Conservation (phyloP, 2,888 invertebrate genomes). For the Agrotis clavis region DNA sequence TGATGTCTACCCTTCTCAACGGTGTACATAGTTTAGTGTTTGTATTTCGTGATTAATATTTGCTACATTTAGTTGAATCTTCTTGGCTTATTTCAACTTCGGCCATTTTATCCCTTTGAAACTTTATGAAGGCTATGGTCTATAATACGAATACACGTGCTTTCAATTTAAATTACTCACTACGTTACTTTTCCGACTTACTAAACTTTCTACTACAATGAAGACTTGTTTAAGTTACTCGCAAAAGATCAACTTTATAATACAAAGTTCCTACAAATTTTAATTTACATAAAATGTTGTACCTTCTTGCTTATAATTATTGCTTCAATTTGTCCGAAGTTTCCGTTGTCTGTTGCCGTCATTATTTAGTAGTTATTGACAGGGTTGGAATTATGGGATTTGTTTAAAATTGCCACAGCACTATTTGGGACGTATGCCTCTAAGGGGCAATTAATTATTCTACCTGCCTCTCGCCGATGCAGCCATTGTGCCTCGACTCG, state of each 20-base stretch:
- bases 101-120: slow-evolving; percentile 31
- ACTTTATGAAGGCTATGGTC: slow-evolving; percentile 13
- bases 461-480: slow-evolving; percentile 73
- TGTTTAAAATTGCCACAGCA: slow-evolving; percentile 64
- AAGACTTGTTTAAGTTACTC: slow-evolving; percentile 20
- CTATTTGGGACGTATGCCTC: slow-evolving; percentile 67
- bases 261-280: slow-evolving; percentile 1
- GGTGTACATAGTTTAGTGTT: slow-evolving; percentile 49
- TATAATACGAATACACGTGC: background rate
- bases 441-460: slow-evolving; percentile 78
- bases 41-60: slow-evolving; percentile 64
- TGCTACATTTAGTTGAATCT: slow-evolving; percentile 50
- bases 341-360: background rate
- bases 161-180: slow-evolving; percentile 39
- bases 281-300: background rate
- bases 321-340: background rate
- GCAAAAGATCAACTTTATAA: slow-evolving; percentile 2
- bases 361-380: slow-evolving; percentile 42
- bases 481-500: slow-evolving; percentile 65
- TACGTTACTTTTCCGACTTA: slow-evolving; percentile 8
- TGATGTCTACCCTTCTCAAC: slow-evolving; percentile 59
- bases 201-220: slow-evolving; percentile 10
- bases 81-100: slow-evolving; percentile 58
- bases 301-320: background rate
- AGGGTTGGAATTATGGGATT: slow-evolving; percentile 47